Conservation (phyloP, 2,888 invertebrate species). For the Anthophora plumipes region DNA sequence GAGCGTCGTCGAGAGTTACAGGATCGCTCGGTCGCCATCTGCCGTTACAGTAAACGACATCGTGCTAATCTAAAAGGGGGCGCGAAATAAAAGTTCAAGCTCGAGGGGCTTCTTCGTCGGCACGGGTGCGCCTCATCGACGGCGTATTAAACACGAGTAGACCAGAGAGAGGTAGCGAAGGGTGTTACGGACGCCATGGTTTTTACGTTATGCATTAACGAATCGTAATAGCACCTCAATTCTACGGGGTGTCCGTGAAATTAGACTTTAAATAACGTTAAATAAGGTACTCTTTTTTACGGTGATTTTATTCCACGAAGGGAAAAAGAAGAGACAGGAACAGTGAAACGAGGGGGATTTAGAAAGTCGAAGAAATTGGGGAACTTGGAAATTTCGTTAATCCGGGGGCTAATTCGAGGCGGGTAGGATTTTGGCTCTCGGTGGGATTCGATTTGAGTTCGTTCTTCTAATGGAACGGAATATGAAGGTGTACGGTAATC, state of each 20-base stretch:
- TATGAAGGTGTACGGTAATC: conserved; percentile 6
- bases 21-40: conserved; percentile 66
- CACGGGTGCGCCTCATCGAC: conserved; percentile 40
- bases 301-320: background rate
- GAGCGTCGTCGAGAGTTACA: conserved; percentile 55
- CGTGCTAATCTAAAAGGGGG: conserved; percentile 31
- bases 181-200: background rate
- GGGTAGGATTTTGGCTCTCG: conserved; percentile 4
- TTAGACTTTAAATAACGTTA: background rate
- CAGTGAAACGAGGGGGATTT: background rate
- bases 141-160: conserved; percentile 42
- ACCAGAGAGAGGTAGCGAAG: conserved; percentile 13
- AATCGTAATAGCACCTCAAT: background rate
- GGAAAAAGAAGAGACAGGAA: too few species aligned
- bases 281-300: background rate
- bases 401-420: conserved; percentile 28
- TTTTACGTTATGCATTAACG: background rate
- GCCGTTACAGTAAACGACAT: conserved; percentile 39
- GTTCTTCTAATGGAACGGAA: conserved; percentile 16
- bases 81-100: conserved; percentile 58
- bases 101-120: conserved; percentile 51
- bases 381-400: conserved; percentile 40
- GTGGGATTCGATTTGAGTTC: conserved; percentile 23
- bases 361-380: conserved; percentile 22
- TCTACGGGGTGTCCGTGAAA: background rate